Evolutionary conservation across 2,113 vertebrate genomes (phyloP), one percentile per base, ranked within the genome.

Genomic region (Talpa occidentalis): DNA sequence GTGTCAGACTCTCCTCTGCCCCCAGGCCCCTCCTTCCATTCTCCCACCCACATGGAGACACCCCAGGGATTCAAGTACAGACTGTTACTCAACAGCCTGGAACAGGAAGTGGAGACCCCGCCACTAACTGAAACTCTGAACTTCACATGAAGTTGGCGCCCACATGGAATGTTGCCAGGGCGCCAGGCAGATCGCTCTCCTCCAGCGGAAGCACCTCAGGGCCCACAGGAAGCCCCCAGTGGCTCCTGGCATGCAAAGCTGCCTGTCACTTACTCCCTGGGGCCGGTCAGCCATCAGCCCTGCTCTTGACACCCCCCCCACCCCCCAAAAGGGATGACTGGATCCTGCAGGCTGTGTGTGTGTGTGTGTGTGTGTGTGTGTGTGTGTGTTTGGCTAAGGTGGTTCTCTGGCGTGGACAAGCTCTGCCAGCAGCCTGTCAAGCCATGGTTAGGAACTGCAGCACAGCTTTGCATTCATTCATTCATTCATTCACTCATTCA

Each of bases 111-210:
- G 66, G 54, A 76, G 91, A 78, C 44, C 19, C 35, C 42, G 72
- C 92, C 83, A 35, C 94, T 35, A 96, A 96, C 96, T 37, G 95
- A 97, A 95, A 94, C 94, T 89, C 86, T 69, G 40, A 28, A 47
- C 66, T 83, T 19, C 22, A 7, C 59, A 54, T 66, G 0, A 62
- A 76, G 54, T 44, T 17, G 44, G 81, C 80, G 78, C 92, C 66
- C 32, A 1, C 70, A 28, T 83, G 88, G 80, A 47, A 69, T 4
- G 56, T 10, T 37, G 70, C 95, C 89, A 93, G 82, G n/a, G 81
- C 77, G 32, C 40, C 8, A 47, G 88, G 67, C 62, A 15, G 81
- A 67, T 86, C 73, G 70, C 47, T 81, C 14, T 37, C 54, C 83
- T 92, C 17, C 66, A 66, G 47, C 93, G 96, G 94, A 96, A 96